Evolutionary conservation across 2,888 invertebrate genomes (phyloP).

Genomic region (Hemithea aestivaria): DNA sequence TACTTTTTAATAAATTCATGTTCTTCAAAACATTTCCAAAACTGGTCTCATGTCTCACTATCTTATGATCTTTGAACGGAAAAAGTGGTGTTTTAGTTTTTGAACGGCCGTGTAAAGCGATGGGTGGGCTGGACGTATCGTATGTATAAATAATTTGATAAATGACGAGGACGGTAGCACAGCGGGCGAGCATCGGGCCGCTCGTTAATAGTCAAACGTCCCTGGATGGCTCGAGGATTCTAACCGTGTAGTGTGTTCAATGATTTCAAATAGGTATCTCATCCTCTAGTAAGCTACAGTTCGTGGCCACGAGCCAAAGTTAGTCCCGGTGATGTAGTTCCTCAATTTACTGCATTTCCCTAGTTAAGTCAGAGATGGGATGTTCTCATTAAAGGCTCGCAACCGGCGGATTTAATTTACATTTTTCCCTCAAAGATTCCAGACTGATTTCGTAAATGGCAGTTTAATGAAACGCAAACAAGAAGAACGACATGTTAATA

Average conservation of each 20-base stretch:
- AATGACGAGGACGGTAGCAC: conserved; percentile 57
- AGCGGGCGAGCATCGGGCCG: conserved; percentile 48
- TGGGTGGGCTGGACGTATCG: conserved; percentile 44
- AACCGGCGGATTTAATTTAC: too few relatives aligned
- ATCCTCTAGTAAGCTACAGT: neutral
- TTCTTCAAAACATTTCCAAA: conserved; percentile 1
- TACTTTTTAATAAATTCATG: conserved; percentile 5
- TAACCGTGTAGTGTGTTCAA: conserved; percentile 16
- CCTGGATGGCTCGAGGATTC: conserved; percentile 30
- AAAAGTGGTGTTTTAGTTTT: conserved; percentile 28
- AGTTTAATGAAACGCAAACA: conserved; percentile 15
- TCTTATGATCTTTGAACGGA: conserved; percentile 23
- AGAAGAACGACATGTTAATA: conserved; percentile 6
- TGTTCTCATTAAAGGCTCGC: too few relatives aligned
- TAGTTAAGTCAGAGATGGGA: conserved; percentile 9
- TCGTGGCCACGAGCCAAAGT: conserved; percentile 1
- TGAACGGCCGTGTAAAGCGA: conserved; percentile 39
- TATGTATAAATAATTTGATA: conserved; percentile 67
- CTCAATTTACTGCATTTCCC: conserved; percentile 16
- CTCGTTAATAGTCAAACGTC: conserved; percentile 48
- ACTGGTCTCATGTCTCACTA: neutral
- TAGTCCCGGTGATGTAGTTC: conserved; percentile 1
- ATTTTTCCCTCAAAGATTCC: too few relatives aligned
- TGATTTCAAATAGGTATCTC: neutral
- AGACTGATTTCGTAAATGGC: conserved; percentile 14